Conservation (phyloP, 2,797 vertebrate species). For the Etheostoma perlongum region DNA sequence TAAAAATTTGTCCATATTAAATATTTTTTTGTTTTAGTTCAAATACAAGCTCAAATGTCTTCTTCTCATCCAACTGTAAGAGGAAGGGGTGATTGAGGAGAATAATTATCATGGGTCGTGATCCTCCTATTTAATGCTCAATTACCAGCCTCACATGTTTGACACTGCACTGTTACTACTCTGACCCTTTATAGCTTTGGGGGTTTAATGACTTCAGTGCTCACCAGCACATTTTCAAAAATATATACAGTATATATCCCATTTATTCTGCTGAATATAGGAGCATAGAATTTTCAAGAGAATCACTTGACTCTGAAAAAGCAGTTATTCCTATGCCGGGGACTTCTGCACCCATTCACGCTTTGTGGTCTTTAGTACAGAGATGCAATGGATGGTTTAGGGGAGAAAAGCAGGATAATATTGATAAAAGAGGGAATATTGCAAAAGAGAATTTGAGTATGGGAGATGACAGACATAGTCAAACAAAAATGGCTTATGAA, state of each 20-base stretch:
- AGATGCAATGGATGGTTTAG: neutral
- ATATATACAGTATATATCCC: neutral
- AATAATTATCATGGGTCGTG: conserved; percentile 51
- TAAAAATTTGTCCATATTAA: neutral
- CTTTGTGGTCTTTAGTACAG: neutral
- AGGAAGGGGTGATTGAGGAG: conserved; percentile 53
- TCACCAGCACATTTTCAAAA: conserved; percentile 12
- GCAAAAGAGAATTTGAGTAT: neutral
- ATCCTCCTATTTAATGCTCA: conserved; percentile 44
- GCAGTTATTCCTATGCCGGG: conserved; percentile 6
- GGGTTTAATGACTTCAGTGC: conserved; percentile 23
- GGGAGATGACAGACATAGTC: neutral
- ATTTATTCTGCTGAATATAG: conserved; percentile 6
- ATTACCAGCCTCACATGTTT: conserved; percentile 47
- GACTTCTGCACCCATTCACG: neutral
- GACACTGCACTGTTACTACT: conserved; percentile 21
- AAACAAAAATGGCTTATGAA: conserved; percentile 19
- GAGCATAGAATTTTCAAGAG: neutral
- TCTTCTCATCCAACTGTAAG: conserved; percentile 36
- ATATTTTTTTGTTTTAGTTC: conserved; percentile 5
- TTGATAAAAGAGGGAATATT: neutral
- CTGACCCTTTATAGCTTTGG: conserved; percentile 26
- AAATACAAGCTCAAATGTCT: conserved; percentile 8
- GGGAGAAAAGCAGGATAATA: neutral
- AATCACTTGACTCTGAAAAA: conserved; percentile 20